Base-by-base conservation (phyloP, 2,888 invertebrate species). In the Drosophila borealis region DNA sequence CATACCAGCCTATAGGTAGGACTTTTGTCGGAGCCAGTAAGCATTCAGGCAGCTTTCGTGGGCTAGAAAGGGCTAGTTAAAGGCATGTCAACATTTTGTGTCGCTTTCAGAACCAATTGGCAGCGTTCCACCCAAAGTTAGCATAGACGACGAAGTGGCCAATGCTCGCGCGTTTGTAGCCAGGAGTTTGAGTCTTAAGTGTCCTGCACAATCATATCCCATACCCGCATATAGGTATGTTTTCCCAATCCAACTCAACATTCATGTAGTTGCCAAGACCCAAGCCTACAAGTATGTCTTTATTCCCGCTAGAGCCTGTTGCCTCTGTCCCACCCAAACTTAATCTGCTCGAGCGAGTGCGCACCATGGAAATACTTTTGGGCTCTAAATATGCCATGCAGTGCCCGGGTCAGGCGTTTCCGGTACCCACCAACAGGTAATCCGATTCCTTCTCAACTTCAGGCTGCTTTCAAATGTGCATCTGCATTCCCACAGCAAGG, bases 381-480 rank as follows among this genome's bases (percentile, higher is more conserved):
- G 93, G 93, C 66, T 88, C 90, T 70, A 93, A 93, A 90, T 93
- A 95, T 88, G 95, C 95, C 45, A 93, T 96, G 89, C 93, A 95
- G 85, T 96, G 96, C 92, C 96, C 96, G 54, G 95, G 96, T 8
- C 96, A 96, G 92, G 95, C 95, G 14, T 96, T 94, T 92, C 96
- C 96, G 59, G 95, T 95, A 87, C 96, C 92, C 10, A 76, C 81
- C 21, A 90, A 91, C 36, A 91, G 92, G 91, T 91, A 81, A 81
- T 49, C 96, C 96, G 96, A 96, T 13, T 42, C 49, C 48, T 54
- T 44, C 50, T 41, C 39, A 96, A 96, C 96, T 97, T 97, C 96
- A 97, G 96, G 96, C 96, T 95, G 94, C 74, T 87, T 76, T 36
- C 8, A 10, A 11, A 3, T 13, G 4, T 13, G 13, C 14, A 9